Evolutionary conservation across 92 coral and sea anemone species (phyloP).

Genomic region (Virgularia gustaviana): DNA sequence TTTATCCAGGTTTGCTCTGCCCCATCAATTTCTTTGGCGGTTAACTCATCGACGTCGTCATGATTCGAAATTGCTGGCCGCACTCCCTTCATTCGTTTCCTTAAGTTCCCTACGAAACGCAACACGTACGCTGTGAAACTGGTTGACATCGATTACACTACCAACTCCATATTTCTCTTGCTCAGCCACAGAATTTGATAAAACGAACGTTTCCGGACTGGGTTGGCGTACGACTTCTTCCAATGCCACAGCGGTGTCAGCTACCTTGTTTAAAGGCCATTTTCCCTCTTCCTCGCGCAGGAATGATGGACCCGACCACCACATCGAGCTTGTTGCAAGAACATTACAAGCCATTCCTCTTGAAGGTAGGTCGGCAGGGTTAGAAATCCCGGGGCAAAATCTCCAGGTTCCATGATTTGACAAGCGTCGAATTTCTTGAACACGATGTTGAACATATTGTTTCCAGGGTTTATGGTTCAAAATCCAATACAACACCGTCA

Average conservation of each 20-base stretch:
- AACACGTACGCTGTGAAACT: no score
- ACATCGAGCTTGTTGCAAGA: background rate
- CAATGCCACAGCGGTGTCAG: no score
- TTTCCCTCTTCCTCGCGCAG: no score
- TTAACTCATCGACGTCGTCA: slow-evolving; percentile 29
- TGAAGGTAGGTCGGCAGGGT: slow-evolving; percentile 13
- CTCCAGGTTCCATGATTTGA: background rate
- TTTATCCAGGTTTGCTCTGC: slow-evolving; percentile 45
- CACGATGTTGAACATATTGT: slow-evolving; percentile 21
- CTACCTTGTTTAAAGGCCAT: no score
- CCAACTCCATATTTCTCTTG: no score
- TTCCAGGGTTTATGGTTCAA: slow-evolving; percentile 10
- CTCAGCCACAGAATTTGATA: no score
- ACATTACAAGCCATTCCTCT: background rate
- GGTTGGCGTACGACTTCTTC: no score
- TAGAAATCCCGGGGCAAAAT: slow-evolving; percentile 1
- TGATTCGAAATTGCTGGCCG: no score
- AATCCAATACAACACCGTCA: slow-evolving; percentile 12
- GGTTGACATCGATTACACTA: no score
- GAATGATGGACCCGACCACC: slow-evolving; percentile 5
- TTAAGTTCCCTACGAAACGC: no score
- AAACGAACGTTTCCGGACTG: no score
- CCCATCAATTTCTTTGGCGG: slow-evolving; percentile 24
- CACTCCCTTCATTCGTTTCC: no score
- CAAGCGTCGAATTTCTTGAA: background rate